Evolutionary conservation across 2,113 vertebrate species (phyloP).

Genomic region (Deroptyus accipitrinus): DNA sequence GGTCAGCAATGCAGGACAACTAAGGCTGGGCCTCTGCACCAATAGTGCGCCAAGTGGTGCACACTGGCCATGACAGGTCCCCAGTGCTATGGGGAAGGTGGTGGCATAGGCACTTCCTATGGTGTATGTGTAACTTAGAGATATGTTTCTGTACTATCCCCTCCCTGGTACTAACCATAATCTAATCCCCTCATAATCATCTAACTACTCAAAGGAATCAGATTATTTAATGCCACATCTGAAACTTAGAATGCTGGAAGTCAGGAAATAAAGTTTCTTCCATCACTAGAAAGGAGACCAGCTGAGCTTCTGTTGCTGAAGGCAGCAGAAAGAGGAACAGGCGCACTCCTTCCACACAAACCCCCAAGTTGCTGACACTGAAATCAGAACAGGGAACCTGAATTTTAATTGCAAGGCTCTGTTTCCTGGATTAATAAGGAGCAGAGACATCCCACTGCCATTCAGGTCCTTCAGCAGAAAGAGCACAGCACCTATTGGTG

Average conservation of each 20-base stretch:
- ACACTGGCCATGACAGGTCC: not conserved
- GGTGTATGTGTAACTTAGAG: not conserved
- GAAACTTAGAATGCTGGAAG: not conserved
- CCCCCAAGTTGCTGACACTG: not conserved
- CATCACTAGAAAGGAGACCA: not conserved
- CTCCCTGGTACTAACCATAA: not conserved
- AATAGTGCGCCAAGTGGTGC: accelerated
- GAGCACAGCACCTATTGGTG: not conserved
- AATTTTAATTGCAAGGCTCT: not conserved
- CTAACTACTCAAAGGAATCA: not conserved
- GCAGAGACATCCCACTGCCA: not conserved
- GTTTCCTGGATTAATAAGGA: not conserved
- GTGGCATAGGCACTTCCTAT: not conserved
- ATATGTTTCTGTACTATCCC: not conserved
- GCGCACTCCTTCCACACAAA: not conserved
- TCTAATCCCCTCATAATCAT: not conserved
- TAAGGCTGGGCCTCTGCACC: not conserved
- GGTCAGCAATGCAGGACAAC: not conserved
- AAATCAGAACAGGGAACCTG: not conserved
- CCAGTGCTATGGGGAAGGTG: accelerated
- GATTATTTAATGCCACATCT: not conserved
- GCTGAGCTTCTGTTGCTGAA: not conserved
- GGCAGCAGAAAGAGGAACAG: not conserved
- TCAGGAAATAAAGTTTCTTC: not conserved
- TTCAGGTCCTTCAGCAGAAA: not conserved